These are phyloP conservation scores for Cetonia aurata DNA, from an alignment of 2,888 invertebrate genomes.

Conservation along the genomic window DNA sequence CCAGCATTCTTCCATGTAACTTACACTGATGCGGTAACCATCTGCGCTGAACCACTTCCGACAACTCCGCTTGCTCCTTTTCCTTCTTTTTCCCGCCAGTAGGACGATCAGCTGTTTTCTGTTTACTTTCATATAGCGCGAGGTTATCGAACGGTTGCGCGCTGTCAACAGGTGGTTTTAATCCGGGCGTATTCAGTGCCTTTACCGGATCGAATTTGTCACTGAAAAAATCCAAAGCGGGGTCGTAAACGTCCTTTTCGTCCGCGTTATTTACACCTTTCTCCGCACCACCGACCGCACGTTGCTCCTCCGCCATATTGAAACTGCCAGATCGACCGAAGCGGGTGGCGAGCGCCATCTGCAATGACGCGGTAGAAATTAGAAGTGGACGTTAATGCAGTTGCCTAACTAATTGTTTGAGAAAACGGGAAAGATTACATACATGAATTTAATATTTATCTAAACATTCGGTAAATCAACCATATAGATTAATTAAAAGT, in stretches of 20 bases:
- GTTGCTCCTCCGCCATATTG: constrained; percentile 29
- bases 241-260: constrained; percentile 60
- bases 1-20: constrained; percentile 44
- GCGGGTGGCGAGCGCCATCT: constrained; percentile 31
- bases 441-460: no score
- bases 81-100: constrained; percentile 22
- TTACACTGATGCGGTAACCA: constrained; percentile 69
- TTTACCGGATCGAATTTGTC: constrained; percentile 77
- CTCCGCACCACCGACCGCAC: background rate
- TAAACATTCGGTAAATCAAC: no score
- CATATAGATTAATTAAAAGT: background rate
- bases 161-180: constrained; percentile 69
- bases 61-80: background rate
- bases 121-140: constrained; percentile 70
- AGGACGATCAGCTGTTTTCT: constrained; percentile 31
- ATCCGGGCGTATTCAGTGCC: constrained; percentile 74
- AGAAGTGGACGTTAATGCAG: no score
- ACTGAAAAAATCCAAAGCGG: constrained; percentile 70
- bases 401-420: no score
- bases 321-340: background rate
- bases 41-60: constrained; percentile 55
- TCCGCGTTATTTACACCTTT: constrained; percentile 45
- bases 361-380: background rate
- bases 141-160: constrained; percentile 79
- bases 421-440: no score